A percentile compares a stretch with the other conserved stretches of the same genome.
Evolutionary conservation across 2,797 vertebrate species (phyloP).

Genomic region (Phyllotis vaccarum): DNA sequence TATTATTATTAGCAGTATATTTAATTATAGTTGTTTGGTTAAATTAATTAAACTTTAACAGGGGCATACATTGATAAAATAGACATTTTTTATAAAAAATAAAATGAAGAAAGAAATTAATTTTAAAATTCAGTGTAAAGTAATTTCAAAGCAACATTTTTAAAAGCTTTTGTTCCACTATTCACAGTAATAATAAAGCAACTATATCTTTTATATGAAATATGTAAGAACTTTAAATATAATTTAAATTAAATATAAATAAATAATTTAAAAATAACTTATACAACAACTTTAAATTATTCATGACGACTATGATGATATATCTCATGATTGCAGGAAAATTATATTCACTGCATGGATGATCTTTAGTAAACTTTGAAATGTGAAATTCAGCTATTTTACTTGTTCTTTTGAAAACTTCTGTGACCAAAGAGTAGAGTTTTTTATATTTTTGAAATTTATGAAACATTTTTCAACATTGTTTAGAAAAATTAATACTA

Average conservation of each 20-base stretch:
- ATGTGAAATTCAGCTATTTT: not conserved
- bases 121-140: no score
- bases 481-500: not conserved
- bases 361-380: not conserved
- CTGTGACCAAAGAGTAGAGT: not conserved
- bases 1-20: not conserved
- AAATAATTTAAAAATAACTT: not conserved
- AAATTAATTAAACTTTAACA: not conserved
- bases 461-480: not conserved
- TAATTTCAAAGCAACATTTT: no score
- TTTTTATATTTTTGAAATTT: not conserved
- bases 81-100: no score
- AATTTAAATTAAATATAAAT: not conserved
- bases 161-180: not conserved
- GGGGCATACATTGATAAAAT: no score
- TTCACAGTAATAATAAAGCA: slow-evolving; percentile 18
- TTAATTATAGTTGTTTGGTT: not conserved
- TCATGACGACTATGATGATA: not conserved
- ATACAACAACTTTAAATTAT: not conserved
- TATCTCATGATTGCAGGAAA: not conserved
- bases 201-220: not conserved
- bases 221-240: not conserved
- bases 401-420: not conserved
- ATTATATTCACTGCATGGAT: not conserved
- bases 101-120: no score